Evolutionary conservation across 30 jellyfish, hydroid and myxozoan species (phyloP).

Genomic region (Aurelia coerulea): DNA sequence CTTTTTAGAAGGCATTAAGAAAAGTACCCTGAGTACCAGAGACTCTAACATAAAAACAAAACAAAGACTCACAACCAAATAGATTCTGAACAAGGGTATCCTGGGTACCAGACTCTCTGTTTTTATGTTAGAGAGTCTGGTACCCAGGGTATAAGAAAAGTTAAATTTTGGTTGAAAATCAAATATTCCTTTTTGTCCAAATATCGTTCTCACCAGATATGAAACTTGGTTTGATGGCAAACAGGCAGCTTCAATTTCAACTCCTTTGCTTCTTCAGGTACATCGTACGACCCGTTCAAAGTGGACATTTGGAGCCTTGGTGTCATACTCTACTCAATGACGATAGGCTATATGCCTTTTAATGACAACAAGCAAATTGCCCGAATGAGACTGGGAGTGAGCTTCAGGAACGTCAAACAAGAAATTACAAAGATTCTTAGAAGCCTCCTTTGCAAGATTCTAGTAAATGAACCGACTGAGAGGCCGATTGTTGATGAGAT

Average conservation of each 20-base stretch:
- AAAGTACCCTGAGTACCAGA: no score
- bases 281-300: slow-evolving; percentile 58
- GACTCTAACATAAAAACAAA: no score
- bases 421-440: slow-evolving; percentile 28
- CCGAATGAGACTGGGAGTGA: slow-evolving; percentile 53
- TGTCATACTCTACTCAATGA: slow-evolving; percentile 60
- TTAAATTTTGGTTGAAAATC: no score
- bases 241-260: not conserved
- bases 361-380: slow-evolving; percentile 31
- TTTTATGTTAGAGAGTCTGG: no score
- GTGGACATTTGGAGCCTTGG: slow-evolving; percentile 89
- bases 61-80: no score
- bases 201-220: no score
- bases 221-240: no score
- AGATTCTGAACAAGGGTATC: no score
- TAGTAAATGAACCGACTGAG: slow-evolving; percentile 18
- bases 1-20: no score
- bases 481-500: slow-evolving; percentile 40
- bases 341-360: slow-evolving; percentile 67
- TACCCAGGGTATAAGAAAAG: no score
- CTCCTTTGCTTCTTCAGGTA: slow-evolving; percentile 33
- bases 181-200: no score
- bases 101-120: no score
- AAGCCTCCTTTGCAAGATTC: slow-evolving; percentile 33
- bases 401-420: slow-evolving; percentile 41